Conservation (phyloP, 2,888 invertebrate genomes). For the Hirtodrosophila trivittata region DNA sequence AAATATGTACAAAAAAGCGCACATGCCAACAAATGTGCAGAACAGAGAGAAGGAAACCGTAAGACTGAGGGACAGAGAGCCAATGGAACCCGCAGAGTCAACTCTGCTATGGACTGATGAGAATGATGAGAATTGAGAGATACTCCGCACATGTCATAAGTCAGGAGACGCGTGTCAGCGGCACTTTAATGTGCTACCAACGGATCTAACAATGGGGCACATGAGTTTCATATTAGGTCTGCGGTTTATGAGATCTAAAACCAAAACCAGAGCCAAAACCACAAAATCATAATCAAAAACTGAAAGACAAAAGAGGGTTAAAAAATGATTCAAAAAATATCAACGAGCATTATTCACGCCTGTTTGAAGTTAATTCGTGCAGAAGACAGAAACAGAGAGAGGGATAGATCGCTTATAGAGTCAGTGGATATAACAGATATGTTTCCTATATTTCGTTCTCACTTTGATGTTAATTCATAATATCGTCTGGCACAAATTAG, state of each 20-base stretch:
- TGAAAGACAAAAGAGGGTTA: slow-evolving; percentile 49
- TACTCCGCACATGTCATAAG: slow-evolving; percentile 69
- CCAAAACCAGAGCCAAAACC: not conserved
- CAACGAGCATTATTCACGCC: slow-evolving; percentile 70
- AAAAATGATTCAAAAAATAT: slow-evolving; percentile 56
- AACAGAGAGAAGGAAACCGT: slow-evolving; percentile 20
- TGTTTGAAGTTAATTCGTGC: slow-evolving; percentile 70
- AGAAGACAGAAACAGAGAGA: slow-evolving; percentile 40
- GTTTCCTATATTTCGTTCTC: slow-evolving; percentile 17
- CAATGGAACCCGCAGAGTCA: too few species aligned
- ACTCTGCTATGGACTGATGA: too few species aligned
- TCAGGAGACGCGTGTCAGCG: slow-evolving; percentile 69
- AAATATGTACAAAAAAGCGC: slow-evolving; percentile 46
- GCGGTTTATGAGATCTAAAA: slow-evolving; percentile 3
- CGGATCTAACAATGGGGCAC: slow-evolving; percentile 42
- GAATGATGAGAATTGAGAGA: slow-evolving; percentile 20
- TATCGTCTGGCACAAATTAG: slow-evolving; percentile 61
- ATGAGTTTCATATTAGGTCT: slow-evolving; percentile 57
- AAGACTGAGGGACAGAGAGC: too few species aligned
- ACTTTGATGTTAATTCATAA: slow-evolving; percentile 34
- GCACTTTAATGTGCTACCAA: slow-evolving; percentile 70
- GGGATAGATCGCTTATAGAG: slow-evolving; percentile 1
- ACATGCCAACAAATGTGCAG: slow-evolving; percentile 38
- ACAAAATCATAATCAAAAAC: slow-evolving; percentile 19
- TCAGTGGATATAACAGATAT: too few species aligned